Evolutionary conservation across 2,113 vertebrate species (phyloP), one percentile per base, ranked within the genome.

Genomic region (Vireo altiloquus): DNA sequence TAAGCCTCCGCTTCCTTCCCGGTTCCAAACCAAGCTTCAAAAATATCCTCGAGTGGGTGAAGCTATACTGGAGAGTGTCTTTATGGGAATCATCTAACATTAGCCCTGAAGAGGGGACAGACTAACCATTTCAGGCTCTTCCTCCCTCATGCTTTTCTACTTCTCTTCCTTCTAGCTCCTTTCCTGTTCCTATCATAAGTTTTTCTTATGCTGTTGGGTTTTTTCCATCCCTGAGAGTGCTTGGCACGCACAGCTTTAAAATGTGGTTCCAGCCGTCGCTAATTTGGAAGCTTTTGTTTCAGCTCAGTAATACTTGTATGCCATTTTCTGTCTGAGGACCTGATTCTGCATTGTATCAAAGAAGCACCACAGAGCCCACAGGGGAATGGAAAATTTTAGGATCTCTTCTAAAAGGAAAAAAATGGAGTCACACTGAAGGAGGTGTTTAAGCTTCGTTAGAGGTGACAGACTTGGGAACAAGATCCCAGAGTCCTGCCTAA

Each of bases 21-120:
- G 0, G 20, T 46, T 87, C 95, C 72, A 52, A 70, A 75, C 24
- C 12, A 33, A 63, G 76, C 77, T 71, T 87, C 80, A 74, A 75
- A 93, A 95, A 90, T 91, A 83, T 35, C 80, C 74, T 54, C 1
- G 49, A 87, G 92, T 87, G 86, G 92, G 95, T 78, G 86, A 94
- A 71, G 83, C 83, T 92, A 5, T 37, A 10, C 50, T 22, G 37
- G 47, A 87, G 94, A 78, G 47, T 15, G 33, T 65, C 82, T 88
- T 31, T 44, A 44, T 92, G 60, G 76, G 80, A 85, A 33, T 33
- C 71, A 69, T 71, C 89, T 66, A 77, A 80, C 76, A 64, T 52
- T 22, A 90, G 79, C 60, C 42, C 50, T 35, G 56, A 27, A n/a
- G 44, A 89, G 72, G 91, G 86, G 89, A 92, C 80, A 95, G 84